Evolutionary conservation across 2,888 invertebrate genomes (phyloP), one percentile per base, ranked within the genome.

Genomic region (Acleris cristana): DNA sequence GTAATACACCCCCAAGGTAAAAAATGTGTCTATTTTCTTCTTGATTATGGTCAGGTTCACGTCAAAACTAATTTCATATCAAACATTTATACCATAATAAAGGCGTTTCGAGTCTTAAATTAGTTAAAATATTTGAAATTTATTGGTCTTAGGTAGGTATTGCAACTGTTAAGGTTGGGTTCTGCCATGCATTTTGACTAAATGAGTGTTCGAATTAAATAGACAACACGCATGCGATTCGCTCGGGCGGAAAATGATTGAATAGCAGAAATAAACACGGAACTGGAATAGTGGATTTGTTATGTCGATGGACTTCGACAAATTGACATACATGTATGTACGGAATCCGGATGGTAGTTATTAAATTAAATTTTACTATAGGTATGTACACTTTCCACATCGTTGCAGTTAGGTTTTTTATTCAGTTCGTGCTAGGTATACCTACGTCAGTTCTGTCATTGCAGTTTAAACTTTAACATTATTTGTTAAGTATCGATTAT

Each of bases 401-500:
- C 18, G 54, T 26, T 45, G 26, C 48, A 30, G 54, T 51, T 23
- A 21, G 16, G 18, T 16, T 23, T 58, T 45, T 57, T 58, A 21
- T 58, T 45, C 51, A 34, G 57, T 45, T 64, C 14, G 14, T 40
- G 10, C 12, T 30, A 44, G 19, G 5, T 58, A 26, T 45, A 16
- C 30, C n/a, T 55, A 71, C 70, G 70, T 74, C 60, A 65, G 69
- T 71, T 74, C 82, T 85, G 87, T 87, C 85, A 86, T 83, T 79
- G 79, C 76, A 79, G 74, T 73, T 68, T 71, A 71, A 57, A 57
- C 40, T 76, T 74, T 75, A 71, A 70, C 74, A 71, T 64, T 65
- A 64, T 69, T 34, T 30, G 26, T 64, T 56, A 55, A 21, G 70
- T 70, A 69, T 72, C 70, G 69, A 71, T 76, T 74, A 75, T 12